Evolutionary conservation across 2,797 vertebrate species (phyloP), one percentile per base, ranked within the genome.

Genomic region (Harpagifer antarcticus): DNA sequence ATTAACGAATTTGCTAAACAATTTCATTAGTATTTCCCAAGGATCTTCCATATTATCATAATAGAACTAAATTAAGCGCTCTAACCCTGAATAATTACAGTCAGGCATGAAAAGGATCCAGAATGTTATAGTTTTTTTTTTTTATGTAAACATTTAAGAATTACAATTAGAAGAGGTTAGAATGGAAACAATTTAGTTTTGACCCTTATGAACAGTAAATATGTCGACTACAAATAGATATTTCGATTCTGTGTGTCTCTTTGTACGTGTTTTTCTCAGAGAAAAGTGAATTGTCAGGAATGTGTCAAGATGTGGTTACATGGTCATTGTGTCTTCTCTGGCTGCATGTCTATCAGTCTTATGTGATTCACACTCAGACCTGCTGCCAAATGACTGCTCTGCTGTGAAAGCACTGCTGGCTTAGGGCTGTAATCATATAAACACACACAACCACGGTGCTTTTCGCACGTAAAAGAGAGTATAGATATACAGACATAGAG

Each of bases 371-470:
- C 88, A 81, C 86, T 87, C 70, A 62, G 72, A 86, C 83, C 55
- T 89, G 85, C 82, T 91, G 91, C 89, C 87, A 92, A 90, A 91
- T 82, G 72, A 83, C 62, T 82, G 68, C 74, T 85, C 63, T 87
- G 82, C 79, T 85, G 56, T 78, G 65, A 60, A 15, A 75, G 80
- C 75, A 49, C 69, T 43, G 59, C 80, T 79, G 70, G 74, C 84
- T 83, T 74, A 42, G 81, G 82, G 72, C 76, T 79, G 68, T 78
- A 72, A 68, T 83, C 74, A 14, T 59, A 61, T 17, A 20, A 9
- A 54, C 54, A 42, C 19, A 52, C 12, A 79, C 31, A 76, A 3
- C 16, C 27, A 63, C 2, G 1, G 52, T 49, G 50, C 50, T 27
- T 42, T 58, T 64, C 69, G 44, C 60, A 54, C 76, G 58, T 60